Conservation (phyloP, 2,797 vertebrate species). For the Manis javanica region DNA sequence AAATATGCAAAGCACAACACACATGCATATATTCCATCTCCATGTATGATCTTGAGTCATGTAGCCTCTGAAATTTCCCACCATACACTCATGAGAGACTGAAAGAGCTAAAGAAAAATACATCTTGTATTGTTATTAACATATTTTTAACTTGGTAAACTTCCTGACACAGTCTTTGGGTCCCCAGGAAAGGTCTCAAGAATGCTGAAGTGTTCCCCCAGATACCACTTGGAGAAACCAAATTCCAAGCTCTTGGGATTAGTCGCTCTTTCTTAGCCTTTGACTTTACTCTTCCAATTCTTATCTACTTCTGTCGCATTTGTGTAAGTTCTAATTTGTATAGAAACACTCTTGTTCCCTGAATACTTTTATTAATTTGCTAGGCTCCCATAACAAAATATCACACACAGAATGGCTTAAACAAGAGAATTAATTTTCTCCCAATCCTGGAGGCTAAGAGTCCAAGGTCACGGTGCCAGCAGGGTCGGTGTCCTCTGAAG, state of each 20-base stretch:
- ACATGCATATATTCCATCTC: not conserved
- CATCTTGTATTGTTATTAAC: not conserved
- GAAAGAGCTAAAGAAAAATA: not conserved
- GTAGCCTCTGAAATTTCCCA: not conserved
- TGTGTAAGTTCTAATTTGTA: not conserved
- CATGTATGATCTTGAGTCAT: not conserved
- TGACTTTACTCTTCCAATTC: not conserved
- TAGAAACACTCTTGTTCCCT: not conserved
- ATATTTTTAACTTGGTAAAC: not conserved
- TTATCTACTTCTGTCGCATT: not conserved
- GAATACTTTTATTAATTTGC: not conserved
- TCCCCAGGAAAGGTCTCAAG: not conserved
- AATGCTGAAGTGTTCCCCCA: not conserved
- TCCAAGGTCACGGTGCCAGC: not conserved
- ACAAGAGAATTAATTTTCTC: not conserved
- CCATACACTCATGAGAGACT: not conserved
- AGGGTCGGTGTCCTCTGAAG: not conserved
- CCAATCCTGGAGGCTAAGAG: not conserved
- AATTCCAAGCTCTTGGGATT: not conserved
- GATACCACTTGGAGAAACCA: not conserved
- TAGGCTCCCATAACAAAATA: not conserved
- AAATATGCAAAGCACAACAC: not conserved
- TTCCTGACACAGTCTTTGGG: not conserved
- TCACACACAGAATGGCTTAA: not conserved
- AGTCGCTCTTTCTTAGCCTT: not conserved